Evolutionary conservation across 2,888 invertebrate species (phyloP).

Genomic region (Cataglyphis altisquamis): DNA sequence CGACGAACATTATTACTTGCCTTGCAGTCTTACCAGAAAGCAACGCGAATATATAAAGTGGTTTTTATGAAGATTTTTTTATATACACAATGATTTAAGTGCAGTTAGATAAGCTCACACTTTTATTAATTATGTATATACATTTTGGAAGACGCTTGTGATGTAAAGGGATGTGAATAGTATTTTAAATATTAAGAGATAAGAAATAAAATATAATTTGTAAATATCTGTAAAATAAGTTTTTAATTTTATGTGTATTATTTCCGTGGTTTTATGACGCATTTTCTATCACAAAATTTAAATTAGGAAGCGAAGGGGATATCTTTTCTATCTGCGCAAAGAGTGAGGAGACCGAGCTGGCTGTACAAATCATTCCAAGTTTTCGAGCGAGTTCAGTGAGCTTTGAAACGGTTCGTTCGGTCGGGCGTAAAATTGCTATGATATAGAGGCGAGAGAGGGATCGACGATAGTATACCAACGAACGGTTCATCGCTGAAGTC

Average conservation of each 20-base stretch:
- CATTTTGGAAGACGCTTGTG: neutral
- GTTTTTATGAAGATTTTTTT: neutral
- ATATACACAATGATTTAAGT: neutral
- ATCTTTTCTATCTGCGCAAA: neutral
- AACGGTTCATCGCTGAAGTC: constrained; percentile 54
- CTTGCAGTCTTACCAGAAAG: neutral
- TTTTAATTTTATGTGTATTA: neutral
- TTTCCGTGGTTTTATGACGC: neutral
- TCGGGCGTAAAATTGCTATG: constrained; percentile 85
- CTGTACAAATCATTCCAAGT: constrained; percentile 84
- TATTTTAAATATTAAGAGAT: neutral
- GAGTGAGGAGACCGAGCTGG: constrained; percentile 67
- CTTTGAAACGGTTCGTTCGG: constrained; percentile 78
- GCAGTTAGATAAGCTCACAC: neutral
- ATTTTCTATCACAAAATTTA: constrained; percentile 57
- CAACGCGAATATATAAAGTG: neutral
- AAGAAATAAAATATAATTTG: neutral
- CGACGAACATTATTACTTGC: constrained; percentile 23
- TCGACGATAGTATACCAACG: constrained; percentile 65
- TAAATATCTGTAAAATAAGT: neutral
- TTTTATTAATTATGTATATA: neutral
- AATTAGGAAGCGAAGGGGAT: constrained; percentile 71
- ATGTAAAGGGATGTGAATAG: neutral
- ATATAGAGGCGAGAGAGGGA: constrained; percentile 78
- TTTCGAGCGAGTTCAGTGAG: constrained; percentile 79